Percentiles rank a stretch among this genome's conserved stretches.
Evolutionary conservation across 92 coral and sea anemone genomes (phyloP).

Genomic region (Parazoanthus swiftii): DNA sequence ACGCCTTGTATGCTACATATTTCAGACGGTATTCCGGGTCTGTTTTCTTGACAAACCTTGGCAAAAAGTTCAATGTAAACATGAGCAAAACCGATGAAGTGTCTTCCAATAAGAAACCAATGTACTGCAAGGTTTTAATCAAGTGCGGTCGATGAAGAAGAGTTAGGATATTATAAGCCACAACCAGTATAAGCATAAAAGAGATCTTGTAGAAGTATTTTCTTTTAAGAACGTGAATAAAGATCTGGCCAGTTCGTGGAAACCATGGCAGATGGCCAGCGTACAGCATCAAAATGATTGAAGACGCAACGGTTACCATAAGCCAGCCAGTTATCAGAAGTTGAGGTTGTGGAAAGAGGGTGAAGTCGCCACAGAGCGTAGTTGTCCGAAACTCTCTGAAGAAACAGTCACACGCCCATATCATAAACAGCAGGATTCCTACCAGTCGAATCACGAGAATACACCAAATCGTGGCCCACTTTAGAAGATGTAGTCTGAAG

Average conservation of each 20-base stretch:
- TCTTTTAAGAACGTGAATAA: slow-evolving; percentile 34
- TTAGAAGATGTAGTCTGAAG: background rate
- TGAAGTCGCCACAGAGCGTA: slow-evolving; percentile 33
- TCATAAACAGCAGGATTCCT: slow-evolving; percentile 42
- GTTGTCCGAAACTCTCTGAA: slow-evolving; percentile 55
- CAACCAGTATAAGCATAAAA: slow-evolving; percentile 31
- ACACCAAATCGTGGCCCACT: background rate
- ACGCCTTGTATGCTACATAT: slow-evolving; percentile 30
- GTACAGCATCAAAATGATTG: slow-evolving; percentile 33
- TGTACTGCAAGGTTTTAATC: slow-evolving; percentile 23
- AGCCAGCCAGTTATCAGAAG: slow-evolving; percentile 45
- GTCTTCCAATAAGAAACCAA: slow-evolving; percentile 37
- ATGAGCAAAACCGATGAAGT: slow-evolving; percentile 33
- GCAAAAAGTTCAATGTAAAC: slow-evolving; percentile 45
- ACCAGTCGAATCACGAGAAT: slow-evolving; percentile 36
- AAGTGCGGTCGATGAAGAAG: slow-evolving; percentile 7
- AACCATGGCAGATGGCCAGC: slow-evolving; percentile 24
- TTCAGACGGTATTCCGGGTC: slow-evolving; percentile 21
- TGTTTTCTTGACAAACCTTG: slow-evolving; percentile 21
- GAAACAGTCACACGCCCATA: slow-evolving; percentile 59
- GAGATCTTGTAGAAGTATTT: slow-evolving; percentile 58
- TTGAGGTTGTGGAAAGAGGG: slow-evolving; percentile 33
- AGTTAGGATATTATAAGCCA: slow-evolving; percentile 39
- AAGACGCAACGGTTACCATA: background rate
- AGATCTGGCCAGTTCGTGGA: slow-evolving; percentile 4